phyloP scores from a whole-genome alignment of 2,797 vertebrate species.

The Gastrophryne carolinensis region DNA sequence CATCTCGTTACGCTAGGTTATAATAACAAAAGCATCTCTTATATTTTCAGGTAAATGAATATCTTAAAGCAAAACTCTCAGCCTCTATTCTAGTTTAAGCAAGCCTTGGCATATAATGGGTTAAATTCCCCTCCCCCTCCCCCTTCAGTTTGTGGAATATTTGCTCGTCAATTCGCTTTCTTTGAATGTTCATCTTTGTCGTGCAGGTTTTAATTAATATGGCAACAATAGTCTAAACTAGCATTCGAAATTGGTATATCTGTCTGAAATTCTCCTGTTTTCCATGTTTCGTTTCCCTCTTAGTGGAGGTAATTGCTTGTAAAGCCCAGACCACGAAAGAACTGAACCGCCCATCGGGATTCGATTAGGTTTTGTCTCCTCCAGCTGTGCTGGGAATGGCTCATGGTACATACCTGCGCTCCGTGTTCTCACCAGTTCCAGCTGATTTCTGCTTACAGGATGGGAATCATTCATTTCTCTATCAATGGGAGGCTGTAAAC shows the following conservation, averaged over 20 bases:
- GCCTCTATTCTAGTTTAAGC: no score
- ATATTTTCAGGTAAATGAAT: no score
- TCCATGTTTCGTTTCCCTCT: not conserved
- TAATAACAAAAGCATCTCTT: no score
- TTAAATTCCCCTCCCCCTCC: no score
- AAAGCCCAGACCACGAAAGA: not conserved
- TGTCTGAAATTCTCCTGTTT: not conserved
- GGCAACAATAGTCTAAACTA: not conserved
- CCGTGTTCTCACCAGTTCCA: not conserved
- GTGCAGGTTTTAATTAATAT: no score
- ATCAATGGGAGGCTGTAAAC: not conserved
- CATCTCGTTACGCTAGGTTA: no score
- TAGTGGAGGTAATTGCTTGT: not conserved
- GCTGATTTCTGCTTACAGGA: not conserved
- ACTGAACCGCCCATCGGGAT: not conserved
- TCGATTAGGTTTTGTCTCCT: conserved; percentile 16
- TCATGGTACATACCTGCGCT: not conserved
- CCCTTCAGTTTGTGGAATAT: no score
- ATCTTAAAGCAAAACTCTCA: no score
- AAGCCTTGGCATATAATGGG: no score
- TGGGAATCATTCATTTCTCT: conserved; percentile 3
- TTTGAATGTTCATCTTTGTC: no score
- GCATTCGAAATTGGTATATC: not conserved
- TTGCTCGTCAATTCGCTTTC: no score
- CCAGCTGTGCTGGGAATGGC: not conserved